phyloP scores from a whole-genome alignment of 2,797 vertebrate genomes.

The Saxicola maurus region DNA sequence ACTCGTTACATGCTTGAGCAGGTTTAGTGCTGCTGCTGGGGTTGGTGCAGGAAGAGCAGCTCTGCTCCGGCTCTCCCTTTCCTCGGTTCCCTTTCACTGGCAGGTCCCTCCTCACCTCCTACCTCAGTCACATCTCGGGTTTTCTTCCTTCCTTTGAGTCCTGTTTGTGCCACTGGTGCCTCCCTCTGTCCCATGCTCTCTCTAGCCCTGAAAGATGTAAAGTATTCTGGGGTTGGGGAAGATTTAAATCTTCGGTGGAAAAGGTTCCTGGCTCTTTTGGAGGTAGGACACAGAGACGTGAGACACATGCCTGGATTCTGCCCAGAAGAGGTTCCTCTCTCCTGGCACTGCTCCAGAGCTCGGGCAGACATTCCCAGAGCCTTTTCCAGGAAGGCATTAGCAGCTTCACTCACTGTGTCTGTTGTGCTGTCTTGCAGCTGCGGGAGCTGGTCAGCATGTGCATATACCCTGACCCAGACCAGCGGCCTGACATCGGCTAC shows the following conservation, averaged over 20 bases:
- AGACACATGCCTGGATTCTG: rapidly evolving
- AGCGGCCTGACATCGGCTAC: slow-evolving; percentile 86
- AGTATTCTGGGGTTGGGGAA: too few relatives aligned
- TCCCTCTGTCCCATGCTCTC: not conserved
- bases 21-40: rapidly evolving
- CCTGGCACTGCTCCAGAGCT: rapidly evolving
- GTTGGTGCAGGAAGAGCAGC: not conserved
- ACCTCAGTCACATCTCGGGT: rapidly evolving
- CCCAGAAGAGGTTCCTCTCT: rapidly evolving
- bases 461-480: slow-evolving; percentile 86
- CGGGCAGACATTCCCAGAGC: rapidly evolving
- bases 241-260: not conserved
- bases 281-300: rapidly evolving
- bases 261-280: not conserved
- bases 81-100: not conserved
- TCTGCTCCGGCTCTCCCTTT: not conserved
- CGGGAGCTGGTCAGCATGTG: slow-evolving; percentile 90
- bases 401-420: rapidly evolving
- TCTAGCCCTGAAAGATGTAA: not conserved
- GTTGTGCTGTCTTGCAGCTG: slow-evolving; percentile 68
- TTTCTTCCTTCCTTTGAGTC: not conserved
- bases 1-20: rapidly evolving
- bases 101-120: not conserved
- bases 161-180: rapidly evolving
- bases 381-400: rapidly evolving